Evolutionary conservation across 2,113 vertebrate genomes (phyloP), one percentile per base, ranked within the genome.

Genomic region (Ceuthmochares aereus): DNA sequence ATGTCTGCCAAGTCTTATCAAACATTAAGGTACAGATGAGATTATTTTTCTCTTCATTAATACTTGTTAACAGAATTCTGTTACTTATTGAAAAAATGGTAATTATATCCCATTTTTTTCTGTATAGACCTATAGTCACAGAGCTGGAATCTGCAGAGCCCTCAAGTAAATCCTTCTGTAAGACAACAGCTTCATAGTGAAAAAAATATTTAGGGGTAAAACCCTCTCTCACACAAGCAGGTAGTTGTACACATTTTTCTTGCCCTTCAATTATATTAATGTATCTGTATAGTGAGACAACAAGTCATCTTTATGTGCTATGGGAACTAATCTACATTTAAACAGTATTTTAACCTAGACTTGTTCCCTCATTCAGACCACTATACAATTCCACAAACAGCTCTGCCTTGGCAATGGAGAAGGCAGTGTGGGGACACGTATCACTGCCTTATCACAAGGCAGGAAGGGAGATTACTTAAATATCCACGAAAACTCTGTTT

Each of bases 231-330:
- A 74, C 6, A 84, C 22, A 51, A 90, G 16, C 18, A 54, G 5
- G 1, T 30, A 12, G 3, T 85, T 67, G 32, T n/a, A 72, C 52
- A 80, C 10, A 59, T 37, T 11, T 32, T 83, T 69, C 55, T 69
- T 80, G 13, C 17, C 14, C 25, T 73, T 55, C 30, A 20, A 0
- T 63, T 86, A 43, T 15, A 21, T 43, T 60, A 1, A 10, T 36
- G 2, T 36, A 21, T 73, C 56, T 75, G 2, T 26, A 23, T 8
- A 67, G 25, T 14, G 18, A 10, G 17, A 87, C 15, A 12, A 84
- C 15, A 12, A 23, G 16, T 43, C 43, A 54, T 8, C 4, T 26
- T 40, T 49, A 54, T 29, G 10, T 0, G 0, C 21, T 27, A 56
- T 10, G 7, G 26, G 4, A 84, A 30, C 9, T 74, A 70, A 59